Base-by-base conservation (phyloP, 1,140 invertebrate species). In the Pectinophora gossypiella region DNA sequence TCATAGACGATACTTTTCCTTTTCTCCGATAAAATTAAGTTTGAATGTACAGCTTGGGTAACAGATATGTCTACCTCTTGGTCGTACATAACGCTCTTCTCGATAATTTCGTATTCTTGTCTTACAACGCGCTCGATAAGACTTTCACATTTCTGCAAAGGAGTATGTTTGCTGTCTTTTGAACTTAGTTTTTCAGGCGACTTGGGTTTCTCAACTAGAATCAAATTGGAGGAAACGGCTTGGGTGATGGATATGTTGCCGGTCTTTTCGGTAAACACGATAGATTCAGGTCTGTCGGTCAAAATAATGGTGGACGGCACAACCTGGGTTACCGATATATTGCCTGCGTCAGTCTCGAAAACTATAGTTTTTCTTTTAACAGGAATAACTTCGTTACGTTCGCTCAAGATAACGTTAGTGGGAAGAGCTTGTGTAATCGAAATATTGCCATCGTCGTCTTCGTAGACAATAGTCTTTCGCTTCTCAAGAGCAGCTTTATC, bases 341-440 rank as follows among this genome's bases (percentile, higher is more conserved):
- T 49, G n/a, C 47, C 52, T 42, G 21, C 48, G 15, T 52, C 44
- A 42, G 46, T 16, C 20, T 59, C 48, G 7, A 51, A 66, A 6
- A 61, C 18, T 15, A 61, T 61, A 7, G 66, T 64, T 57, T 44
- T 56, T 52, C 48, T 53, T 16, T 35, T 60, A n/a, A 63, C 40
- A 16, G 13, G 10, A 15, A 16, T 1, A 13, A 13, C 7, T 12
- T 44, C 9, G 12, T n/a, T 21, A 20, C 12, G 9, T 38, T 38
- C 36, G 7, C 36, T 13, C 10, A 44, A 20, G 48, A 62, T 20
- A 44, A 68, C 45, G 56, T 71, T 65, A 20, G 58, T 19, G 1
- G 61, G 62, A 46, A 76, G 18, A 21, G 64, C 63, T 46, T 68
- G 64, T 21, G 74, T 71, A 1, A 75, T 62, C n/a, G 71, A 79